Evolutionary conservation across 2,113 vertebrate species (phyloP), one percentile per base, ranked within the genome.

Genomic region (Phalacrocorax brasilianus): DNA sequence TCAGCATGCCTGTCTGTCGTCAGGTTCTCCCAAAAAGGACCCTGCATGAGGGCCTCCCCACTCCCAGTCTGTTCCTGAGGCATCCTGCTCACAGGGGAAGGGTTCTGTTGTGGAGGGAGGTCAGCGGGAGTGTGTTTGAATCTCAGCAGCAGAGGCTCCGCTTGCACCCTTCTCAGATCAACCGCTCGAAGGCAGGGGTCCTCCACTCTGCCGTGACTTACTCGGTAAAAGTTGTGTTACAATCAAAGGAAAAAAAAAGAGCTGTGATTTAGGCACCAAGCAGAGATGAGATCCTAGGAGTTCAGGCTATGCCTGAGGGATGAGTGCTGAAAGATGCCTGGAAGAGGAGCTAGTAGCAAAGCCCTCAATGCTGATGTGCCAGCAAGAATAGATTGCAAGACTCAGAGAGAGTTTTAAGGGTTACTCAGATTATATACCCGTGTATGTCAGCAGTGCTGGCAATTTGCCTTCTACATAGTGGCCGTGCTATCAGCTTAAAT

Each of bases 401-500:
- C 45, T 74, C 14, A 2, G 40, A 68, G 53, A 30, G 67, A 49
- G 55, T 90, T 50, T 91, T 90, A 91, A 91, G 52, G 47, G 59
- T 55, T 90, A 35, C 14, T 67, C 32, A 73, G 71, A 63, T 94
- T 82, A 59, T 74, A 45, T 62, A 35, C 28, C 76, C 49, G 35
- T 22, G 19, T 85, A 11, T 79, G 67, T 73, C 75, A 83, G 55
- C 74, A 47, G 71, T 35, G 52, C 68, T 93, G 71, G 85, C 78
- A 93, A 79, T 88, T 91, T 94, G 58, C 78, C 75, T 76, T 79
- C 66, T 93, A 17, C 58, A 12, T 44, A 49, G 73, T 58, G 56
- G 61, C 66, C 78, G 56, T 86, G 58, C 17, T 85, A 85, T 80
- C 85, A 81, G 28, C 55, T 95, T 78, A 89, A 91, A 92, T 58